Evolutionary conservation across 2,113 vertebrate genomes (phyloP).

Genomic region (cat (Felis catus)): F.catus_Fca126_mat1.0 CM031415.1:192331001-192331500

Average conservation of each 20-base stretch:
- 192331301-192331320: slow-evolving; percentile 45
- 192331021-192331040: neutral
- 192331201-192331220: neutral
- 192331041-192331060: neutral
- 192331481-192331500: slow-evolving; percentile 38
- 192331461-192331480: slow-evolving; percentile 56
- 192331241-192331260: neutral
- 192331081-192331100: neutral
- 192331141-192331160: neutral
- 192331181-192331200: neutral
- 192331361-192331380: slow-evolving; percentile 50
- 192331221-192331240: neutral
- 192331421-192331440: slow-evolving; percentile 22
- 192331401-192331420: slow-evolving; percentile 42
- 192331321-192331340: slow-evolving; percentile 74
- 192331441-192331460: neutral
- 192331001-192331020: neutral
- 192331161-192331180: neutral
- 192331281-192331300: neutral
- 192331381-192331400: slow-evolving; percentile 30
- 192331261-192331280: neutral
- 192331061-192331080: neutral
- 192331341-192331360: slow-evolving; percentile 71
- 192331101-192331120: accelerated
- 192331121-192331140: neutral